These are phyloP conservation scores for Caenorhabditis zanzibari DNA, from an alignment of 2,888 invertebrate genomes.

Conservation along the genomic window DNA sequence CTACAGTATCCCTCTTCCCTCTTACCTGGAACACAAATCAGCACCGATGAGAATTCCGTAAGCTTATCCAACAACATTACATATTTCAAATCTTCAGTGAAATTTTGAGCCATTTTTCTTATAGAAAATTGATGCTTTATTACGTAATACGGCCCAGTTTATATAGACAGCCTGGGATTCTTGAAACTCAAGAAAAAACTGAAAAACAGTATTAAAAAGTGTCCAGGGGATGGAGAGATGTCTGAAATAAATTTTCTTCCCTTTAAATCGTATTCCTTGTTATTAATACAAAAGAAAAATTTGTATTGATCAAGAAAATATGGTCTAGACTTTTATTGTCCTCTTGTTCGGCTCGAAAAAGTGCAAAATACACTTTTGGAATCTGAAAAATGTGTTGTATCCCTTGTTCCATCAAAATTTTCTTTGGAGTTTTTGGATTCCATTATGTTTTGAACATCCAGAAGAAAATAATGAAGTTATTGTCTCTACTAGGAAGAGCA, in stretches of 20 bases:
- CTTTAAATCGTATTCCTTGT: no score
- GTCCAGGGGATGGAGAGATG: no score
- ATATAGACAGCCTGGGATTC: not conserved
- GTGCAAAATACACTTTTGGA: not conserved
- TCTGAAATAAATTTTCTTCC: no score
- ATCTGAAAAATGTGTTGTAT: not conserved
- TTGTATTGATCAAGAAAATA: not conserved
- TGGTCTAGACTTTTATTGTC: not conserved
- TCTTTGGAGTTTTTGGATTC: not conserved
- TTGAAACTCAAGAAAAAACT: not conserved
- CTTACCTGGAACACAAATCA: constrained; percentile 51
- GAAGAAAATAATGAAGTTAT: not conserved
- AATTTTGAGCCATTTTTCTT: not conserved
- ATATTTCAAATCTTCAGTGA: constrained; percentile 24
- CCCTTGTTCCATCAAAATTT: no score
- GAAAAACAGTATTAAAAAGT: constrained; percentile 9
- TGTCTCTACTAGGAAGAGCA: not conserved
- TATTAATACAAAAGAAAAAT: not conserved
- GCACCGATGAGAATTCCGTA: constrained; percentile 31
- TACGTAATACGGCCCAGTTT: no score
- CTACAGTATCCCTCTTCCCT: no score
- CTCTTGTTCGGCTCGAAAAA: not conserved
- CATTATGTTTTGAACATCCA: not conserved
- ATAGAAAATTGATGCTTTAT: no score
- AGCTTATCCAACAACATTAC: constrained; percentile 37